Conservation (phyloP, 2,113 vertebrate species). For the Gracilinanus agilis region DNA sequence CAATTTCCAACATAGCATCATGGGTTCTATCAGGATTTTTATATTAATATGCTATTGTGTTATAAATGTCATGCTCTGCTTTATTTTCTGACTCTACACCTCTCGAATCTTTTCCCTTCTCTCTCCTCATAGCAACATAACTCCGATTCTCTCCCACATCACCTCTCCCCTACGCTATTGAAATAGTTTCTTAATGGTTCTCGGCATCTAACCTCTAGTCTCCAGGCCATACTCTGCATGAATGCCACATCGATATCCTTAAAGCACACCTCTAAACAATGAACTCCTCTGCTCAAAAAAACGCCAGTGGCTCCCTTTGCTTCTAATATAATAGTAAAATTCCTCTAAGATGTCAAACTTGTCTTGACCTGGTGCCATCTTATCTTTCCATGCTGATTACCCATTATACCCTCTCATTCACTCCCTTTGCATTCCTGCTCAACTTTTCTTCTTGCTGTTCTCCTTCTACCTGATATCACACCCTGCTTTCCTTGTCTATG, state of each 20-base stretch:
- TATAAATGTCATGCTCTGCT: conserved; percentile 60
- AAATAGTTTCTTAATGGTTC: not conserved
- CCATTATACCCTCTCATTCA: not conserved
- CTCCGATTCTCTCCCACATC: not conserved
- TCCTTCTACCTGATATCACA: not conserved
- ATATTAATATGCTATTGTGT: conserved; percentile 71
- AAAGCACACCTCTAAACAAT: not conserved
- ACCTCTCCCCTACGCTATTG: not conserved
- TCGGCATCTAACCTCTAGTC: not conserved
- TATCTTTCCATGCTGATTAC: not conserved
- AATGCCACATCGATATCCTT: not conserved
- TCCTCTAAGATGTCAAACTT: not conserved
- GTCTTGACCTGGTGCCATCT: not conserved
- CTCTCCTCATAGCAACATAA: not conserved
- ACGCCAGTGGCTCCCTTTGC: not conserved
- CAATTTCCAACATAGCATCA: conserved; percentile 75
- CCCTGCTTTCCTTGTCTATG: not conserved
- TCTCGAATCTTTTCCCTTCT: not conserved
- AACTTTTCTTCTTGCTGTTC: not conserved
- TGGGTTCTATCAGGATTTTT: conserved; percentile 71
- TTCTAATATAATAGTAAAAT: not conserved
- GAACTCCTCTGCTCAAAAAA: not conserved
- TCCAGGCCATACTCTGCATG: not conserved
- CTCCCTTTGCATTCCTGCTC: not conserved
- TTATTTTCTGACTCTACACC: not conserved